Conservation (phyloP, 2,888 invertebrate genomes). For the Congeria kusceri region DNA sequence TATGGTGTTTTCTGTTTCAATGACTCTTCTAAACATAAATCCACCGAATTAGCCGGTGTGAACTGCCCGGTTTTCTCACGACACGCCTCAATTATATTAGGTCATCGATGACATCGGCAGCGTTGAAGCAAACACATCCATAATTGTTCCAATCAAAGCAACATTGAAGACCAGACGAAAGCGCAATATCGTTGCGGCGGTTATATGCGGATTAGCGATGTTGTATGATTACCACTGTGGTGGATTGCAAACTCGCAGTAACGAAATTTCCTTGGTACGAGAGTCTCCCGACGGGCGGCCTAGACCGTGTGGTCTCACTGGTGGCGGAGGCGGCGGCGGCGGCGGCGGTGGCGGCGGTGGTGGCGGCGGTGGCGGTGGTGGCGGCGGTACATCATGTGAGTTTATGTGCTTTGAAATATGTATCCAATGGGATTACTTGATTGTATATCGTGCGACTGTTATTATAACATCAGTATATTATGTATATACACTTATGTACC, state of each 20-base stretch:
- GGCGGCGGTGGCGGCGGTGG: conserved; percentile 41
- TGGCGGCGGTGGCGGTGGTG: conserved; percentile 30
- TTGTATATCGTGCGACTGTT: too few relatives aligned
- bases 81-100: neutral
- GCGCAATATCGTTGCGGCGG: conserved; percentile 19
- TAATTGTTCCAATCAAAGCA: conserved; percentile 53
- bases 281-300: conserved; percentile 54
- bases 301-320: conserved; percentile 35
- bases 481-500: too few relatives aligned
- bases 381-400: conserved; percentile 35
- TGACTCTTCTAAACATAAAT: neutral
- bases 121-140: conserved; percentile 25
- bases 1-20: too few relatives aligned
- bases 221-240: conserved; percentile 57
- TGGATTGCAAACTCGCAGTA: conserved; percentile 32
- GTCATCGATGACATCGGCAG: conserved; percentile 25
- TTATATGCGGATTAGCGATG: conserved; percentile 46
- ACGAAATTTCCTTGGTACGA: conserved; percentile 47
- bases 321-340: conserved; percentile 24
- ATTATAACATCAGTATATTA: too few relatives aligned
- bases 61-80: too few relatives aligned
- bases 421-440: too few relatives aligned
- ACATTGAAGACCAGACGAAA: conserved; percentile 33
- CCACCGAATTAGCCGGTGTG: too few relatives aligned
- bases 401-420: too few relatives aligned